These are phyloP conservation scores for Andrena praecox DNA, from an alignment of 2,888 invertebrate species.

Conservation along the genomic window DNA sequence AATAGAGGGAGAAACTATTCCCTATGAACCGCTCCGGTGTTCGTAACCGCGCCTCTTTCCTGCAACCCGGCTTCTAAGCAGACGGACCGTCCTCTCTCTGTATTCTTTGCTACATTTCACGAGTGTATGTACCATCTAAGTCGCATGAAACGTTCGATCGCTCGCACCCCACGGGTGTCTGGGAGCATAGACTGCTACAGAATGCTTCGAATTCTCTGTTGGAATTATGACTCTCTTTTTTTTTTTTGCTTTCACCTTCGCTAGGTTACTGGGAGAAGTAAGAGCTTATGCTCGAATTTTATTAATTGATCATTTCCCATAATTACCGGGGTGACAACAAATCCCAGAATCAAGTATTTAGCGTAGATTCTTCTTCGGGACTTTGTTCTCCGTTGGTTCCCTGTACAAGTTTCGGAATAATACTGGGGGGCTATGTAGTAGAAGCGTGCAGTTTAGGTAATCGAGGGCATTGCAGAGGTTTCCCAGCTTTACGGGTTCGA, in stretches of 20 bases:
- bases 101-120: slow-evolving; percentile 58
- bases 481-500: too few species aligned
- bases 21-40: slow-evolving; percentile 65
- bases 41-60: slow-evolving; percentile 57
- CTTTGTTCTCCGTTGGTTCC: too few species aligned
- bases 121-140: slow-evolving; percentile 8
- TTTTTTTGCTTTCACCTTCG: background rate
- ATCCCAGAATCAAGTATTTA: too few species aligned
- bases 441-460: too few species aligned
- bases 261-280: background rate
- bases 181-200: background rate
- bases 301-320: too few species aligned
- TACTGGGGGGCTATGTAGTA: too few species aligned
- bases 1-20: slow-evolving; percentile 68
- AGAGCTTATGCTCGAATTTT: too few species aligned
- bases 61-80: slow-evolving; percentile 64
- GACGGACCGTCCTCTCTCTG: slow-evolving; percentile 40
- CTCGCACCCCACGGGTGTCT: background rate
- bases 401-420: too few species aligned
- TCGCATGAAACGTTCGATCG: slow-evolving; percentile 15
- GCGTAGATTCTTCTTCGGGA: too few species aligned
- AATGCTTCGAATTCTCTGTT: background rate
- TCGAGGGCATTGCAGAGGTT: too few species aligned
- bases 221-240: too few species aligned
- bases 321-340: too few species aligned